phyloP scores from a whole-genome alignment of 2,113 vertebrate species.

The Colinus virginianus region DNA sequence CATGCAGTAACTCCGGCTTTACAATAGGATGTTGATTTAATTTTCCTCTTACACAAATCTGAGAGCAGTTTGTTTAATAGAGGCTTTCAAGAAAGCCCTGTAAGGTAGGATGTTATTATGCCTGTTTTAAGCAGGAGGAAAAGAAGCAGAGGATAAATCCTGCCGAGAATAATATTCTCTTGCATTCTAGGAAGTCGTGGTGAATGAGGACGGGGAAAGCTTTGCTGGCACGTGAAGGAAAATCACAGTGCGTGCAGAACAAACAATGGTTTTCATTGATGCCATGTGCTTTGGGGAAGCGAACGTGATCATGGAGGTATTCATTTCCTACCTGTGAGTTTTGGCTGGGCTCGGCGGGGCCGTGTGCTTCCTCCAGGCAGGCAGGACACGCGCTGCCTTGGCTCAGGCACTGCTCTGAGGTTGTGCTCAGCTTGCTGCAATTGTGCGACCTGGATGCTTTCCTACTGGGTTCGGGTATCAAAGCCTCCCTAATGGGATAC shows the following conservation, averaged over 20 bases:
- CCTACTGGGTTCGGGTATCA: constrained; percentile 17
- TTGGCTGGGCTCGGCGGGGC: not conserved
- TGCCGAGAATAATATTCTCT: not conserved
- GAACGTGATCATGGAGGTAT: accelerated
- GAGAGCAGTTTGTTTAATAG: constrained; percentile 46
- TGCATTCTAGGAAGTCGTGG: not conserved
- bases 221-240: not conserved
- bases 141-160: constrained; percentile 20
- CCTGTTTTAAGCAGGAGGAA: not conserved
- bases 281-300: not conserved
- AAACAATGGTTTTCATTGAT: not conserved
- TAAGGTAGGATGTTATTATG: constrained; percentile 12
- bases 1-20: not conserved
- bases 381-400: accelerated
- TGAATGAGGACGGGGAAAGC: not conserved
- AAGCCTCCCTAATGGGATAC: constrained; percentile 11
- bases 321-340: not conserved
- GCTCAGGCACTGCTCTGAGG: not conserved
- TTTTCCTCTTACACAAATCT: constrained; percentile 44
- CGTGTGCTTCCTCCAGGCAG: accelerated
- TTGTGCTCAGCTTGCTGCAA: not conserved
- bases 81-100: constrained; percentile 20
- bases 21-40: constrained; percentile 44
- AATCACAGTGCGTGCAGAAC: not conserved
- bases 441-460: constrained; percentile 18